Conservation (phyloP, 2,113 vertebrate genomes). For the Mesoclemmys tuberculata region DNA sequence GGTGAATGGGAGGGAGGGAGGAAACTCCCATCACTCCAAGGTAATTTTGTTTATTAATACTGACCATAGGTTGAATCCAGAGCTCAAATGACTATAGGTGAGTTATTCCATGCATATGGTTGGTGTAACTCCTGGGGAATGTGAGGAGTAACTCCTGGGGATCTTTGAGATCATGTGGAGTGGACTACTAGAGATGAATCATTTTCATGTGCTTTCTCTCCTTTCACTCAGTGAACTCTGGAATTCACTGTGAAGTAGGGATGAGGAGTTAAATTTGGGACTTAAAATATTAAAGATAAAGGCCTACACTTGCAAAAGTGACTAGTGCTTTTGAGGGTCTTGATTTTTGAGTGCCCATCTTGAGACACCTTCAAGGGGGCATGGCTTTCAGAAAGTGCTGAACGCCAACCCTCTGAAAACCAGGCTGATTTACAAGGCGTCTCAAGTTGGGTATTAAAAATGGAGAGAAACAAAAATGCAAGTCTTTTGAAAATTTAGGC, state of each 20-base stretch:
- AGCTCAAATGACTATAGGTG: not conserved
- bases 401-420: not conserved
- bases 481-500: not conserved
- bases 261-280: not conserved
- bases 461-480: not conserved
- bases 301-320: rapidly evolving
- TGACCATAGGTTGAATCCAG: not conserved
- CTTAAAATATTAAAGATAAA: not conserved
- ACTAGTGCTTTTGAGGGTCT: not conserved
- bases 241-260: not conserved
- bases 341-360: not conserved
- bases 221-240: not conserved
- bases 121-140: rapidly evolving
- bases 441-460: not conserved
- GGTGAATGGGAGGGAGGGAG: not conserved
- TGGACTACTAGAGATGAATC: not conserved
- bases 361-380: not conserved
- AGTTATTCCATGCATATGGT: rapidly evolving
- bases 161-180: not conserved
- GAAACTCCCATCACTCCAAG: not conserved
- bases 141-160: rapidly evolving
- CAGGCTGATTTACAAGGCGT: not conserved
- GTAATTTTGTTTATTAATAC: not conserved
- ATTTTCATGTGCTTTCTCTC: rapidly evolving
- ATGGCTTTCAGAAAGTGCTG: constrained; percentile 17